Evolutionary conservation across 2,888 invertebrate species (phyloP).

Genomic region (Eupithecia insigniata): DNA sequence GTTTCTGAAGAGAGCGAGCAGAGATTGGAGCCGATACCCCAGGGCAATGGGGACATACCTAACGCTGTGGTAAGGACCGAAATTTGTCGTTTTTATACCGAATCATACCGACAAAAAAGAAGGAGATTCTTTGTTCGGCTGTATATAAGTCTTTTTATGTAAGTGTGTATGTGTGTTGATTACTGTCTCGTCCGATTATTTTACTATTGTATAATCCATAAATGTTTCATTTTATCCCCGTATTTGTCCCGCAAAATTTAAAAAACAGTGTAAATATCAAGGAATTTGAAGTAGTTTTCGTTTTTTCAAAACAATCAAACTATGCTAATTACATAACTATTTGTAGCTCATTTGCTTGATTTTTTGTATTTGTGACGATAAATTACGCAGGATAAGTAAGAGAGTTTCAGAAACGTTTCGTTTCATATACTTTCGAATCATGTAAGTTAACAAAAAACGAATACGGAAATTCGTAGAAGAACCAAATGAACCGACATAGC

Average conservation of each 20-base stretch:
- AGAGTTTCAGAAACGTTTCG: too few species aligned
- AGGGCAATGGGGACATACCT: conserved; percentile 79
- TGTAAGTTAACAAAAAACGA: too few species aligned
- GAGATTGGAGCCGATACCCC: conserved; percentile 58
- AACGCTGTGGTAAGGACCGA: conserved; percentile 58
- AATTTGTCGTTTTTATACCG: background rate
- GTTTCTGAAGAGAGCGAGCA: conserved; percentile 68
- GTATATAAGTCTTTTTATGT: too few species aligned
- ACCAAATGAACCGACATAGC: too few species aligned
- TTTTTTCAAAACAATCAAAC: background rate
- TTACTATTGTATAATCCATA: too few species aligned
- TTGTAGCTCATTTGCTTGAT: background rate
- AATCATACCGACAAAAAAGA: background rate
- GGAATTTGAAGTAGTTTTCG: background rate
- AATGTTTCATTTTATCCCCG: too few species aligned
- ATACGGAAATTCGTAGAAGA: too few species aligned
- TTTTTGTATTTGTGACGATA: background rate
- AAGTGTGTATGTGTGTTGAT: too few species aligned
- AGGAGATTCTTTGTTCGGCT: background rate
- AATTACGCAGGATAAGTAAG: too few species aligned
- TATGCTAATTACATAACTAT: background rate
- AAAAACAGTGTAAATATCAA: too few species aligned
- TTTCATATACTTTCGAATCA: too few species aligned
- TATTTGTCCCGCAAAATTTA: background rate
- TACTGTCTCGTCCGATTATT: too few species aligned